Base-by-base conservation (phyloP, 2,888 invertebrate species). In the Ornithoptera alexandrae region DNA sequence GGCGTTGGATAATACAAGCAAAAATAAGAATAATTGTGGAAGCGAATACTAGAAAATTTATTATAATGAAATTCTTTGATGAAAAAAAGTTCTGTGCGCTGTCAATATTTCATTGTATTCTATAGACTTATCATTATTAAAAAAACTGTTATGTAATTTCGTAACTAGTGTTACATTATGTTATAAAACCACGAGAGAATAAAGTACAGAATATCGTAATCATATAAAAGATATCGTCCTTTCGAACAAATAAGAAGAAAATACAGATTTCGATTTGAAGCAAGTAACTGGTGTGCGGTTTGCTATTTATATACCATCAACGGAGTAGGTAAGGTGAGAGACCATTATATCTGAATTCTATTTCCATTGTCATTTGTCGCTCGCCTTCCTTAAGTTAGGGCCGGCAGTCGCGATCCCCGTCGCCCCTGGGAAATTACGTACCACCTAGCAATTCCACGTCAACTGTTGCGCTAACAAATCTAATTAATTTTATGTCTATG, bases 401-500 rank as follows among this genome's bases (percentile, higher is more conserved):
- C 56, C 53, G 62, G 42, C 46, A 20, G 58, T 62, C 72, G 76
- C 73, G 72, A 72, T 73, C 72, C 72, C 71, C 82, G 81, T 77
- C 79, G 82, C 87, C 84, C 86, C 74, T 74, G 88, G 88, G 86
- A 89, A 89, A 88, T 88, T 84, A 86, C 81, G 79, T 80, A 80
- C 80, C 83, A 81, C 81, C 84, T 80, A 81, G 80, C 82, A 81
- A 81, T 84, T 83, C 81, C 81, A 78, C 75, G 75, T 77, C 76
- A 77, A 75, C 73, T 76, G 78, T 78, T 79, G 76, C 53, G 18
- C 80, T 82, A 81, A 81, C 82, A 84, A 85, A 84, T 82, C 80
- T 84, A 85, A 87, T 87, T 88, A 85, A 83, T 82, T 85, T 84
- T 67, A 63, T 56, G 67, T 24, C 59, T 56, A 42, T 63, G 42